Percentiles rank a stretch among this genome's conserved stretches.
phyloP scores from a whole-genome alignment of 2,888 invertebrate genomes.

The Tryphoninae sp. region DNA sequence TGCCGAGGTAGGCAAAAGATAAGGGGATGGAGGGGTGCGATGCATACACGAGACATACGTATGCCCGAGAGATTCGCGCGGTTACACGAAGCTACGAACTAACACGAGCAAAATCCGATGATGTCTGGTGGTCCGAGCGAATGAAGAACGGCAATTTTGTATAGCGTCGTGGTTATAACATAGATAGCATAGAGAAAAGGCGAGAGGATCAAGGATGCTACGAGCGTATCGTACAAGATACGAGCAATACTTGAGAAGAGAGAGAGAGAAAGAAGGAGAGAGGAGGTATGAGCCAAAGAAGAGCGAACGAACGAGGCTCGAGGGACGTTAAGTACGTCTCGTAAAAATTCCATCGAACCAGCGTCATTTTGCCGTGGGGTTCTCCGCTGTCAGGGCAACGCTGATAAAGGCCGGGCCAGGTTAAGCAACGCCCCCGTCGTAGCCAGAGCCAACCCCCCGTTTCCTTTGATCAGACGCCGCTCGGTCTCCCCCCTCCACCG shows the following conservation, averaged over 20 bases:
- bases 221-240: constrained; percentile 31
- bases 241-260: constrained; percentile 58
- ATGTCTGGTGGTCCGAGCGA: constrained; percentile 17
- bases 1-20: no score
- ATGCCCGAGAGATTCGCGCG: neutral
- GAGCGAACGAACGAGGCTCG: constrained; percentile 51
- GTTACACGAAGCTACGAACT: constrained; percentile 2
- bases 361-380: constrained; percentile 78
- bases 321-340: constrained; percentile 79
- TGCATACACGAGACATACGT: constrained; percentile 10
- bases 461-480: constrained; percentile 73
- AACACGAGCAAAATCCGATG: neutral
- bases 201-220: constrained; percentile 34
- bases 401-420: constrained; percentile 67
- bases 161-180: neutral
- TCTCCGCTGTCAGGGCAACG: constrained; percentile 78
- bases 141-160: constrained; percentile 34
- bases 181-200: constrained; percentile 6
- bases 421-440: constrained; percentile 77
- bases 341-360: constrained; percentile 80
- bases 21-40: neutral
- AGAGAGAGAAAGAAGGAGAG: constrained; percentile 57
- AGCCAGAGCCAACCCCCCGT: constrained; percentile 81
- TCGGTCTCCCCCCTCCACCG: constrained; percentile 59
- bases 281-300: constrained; percentile 50